Evolutionary conservation across 2,888 invertebrate species (phyloP).

Genomic region (Lasioglossum oenotherae): DNA sequence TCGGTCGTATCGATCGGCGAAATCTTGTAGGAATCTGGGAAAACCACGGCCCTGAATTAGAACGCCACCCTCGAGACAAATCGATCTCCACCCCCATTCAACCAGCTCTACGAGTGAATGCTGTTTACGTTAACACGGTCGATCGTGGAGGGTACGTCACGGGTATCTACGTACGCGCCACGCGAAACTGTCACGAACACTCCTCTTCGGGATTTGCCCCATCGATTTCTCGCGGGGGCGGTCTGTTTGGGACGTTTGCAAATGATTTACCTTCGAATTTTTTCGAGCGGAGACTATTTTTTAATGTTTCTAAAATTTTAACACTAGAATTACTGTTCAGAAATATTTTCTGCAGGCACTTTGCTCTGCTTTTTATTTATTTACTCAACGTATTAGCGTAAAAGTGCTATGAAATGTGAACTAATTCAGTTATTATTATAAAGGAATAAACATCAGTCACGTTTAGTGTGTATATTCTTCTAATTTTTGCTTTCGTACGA

Average conservation of each 20-base stretch:
- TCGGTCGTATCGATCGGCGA: background rate
- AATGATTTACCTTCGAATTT: background rate
- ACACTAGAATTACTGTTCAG: background rate
- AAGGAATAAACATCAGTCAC: no score
- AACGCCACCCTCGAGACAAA: background rate
- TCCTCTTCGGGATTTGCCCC: conserved; percentile 6
- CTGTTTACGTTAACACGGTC: conserved; percentile 15
- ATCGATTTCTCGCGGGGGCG: background rate
- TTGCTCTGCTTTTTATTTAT: no score
- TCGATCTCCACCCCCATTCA: conserved; percentile 1
- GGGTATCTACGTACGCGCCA: conserved; percentile 14
- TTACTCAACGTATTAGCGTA: no score
- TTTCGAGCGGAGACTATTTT: background rate
- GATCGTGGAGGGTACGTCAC: conserved; percentile 46
- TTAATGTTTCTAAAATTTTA: background rate
- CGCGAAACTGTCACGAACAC: background rate
- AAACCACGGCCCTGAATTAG: conserved; percentile 10
- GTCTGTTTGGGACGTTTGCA: background rate
- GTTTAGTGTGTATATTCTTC: background rate
- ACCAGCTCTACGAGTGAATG: background rate
- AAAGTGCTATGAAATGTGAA: no score
- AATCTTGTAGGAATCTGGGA: background rate
- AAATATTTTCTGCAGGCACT: no score
- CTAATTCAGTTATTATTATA: no score
- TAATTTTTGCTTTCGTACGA: background rate